Evolutionary conservation across 2,113 vertebrate genomes (phyloP).

Genomic region (Otis tarda): DNA sequence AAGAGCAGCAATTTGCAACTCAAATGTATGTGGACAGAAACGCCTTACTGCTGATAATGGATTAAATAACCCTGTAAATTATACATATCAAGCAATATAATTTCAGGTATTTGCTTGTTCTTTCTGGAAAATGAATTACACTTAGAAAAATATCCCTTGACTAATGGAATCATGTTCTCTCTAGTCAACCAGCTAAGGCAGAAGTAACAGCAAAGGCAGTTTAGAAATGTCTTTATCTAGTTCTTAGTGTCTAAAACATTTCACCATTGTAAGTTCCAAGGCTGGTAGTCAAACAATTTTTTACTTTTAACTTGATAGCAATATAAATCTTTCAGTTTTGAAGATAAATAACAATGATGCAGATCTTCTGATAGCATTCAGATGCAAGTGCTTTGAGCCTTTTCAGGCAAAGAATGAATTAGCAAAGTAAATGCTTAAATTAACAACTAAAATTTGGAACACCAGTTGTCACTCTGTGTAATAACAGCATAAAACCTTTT

Average conservation of each 20-base stretch:
- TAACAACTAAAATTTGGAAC: neutral
- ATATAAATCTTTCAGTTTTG: neutral
- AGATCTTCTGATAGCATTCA: neutral
- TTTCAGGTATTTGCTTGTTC: neutral
- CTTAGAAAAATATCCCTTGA: neutral
- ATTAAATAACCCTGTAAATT: constrained; percentile 23
- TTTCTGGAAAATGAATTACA: neutral
- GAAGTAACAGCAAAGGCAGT: neutral
- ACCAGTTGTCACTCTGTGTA: neutral
- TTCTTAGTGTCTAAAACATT: neutral
- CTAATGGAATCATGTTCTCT: neutral
- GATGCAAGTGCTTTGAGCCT: neutral
- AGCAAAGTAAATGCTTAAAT: neutral
- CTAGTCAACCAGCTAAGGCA: neutral
- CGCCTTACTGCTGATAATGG: neutral
- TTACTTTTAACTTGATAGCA: neutral
- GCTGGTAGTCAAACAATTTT: neutral
- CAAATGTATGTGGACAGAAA: neutral
- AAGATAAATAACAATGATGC: neutral
- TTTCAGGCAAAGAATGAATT: neutral
- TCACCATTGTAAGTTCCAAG: neutral
- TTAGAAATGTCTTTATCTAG: neutral
- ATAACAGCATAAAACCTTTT: neutral
- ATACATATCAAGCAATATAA: neutral
- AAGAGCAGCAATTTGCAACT: neutral